Conservation (phyloP, 2,797 vertebrate genomes). For the Sebastes wilsoni region DNA sequence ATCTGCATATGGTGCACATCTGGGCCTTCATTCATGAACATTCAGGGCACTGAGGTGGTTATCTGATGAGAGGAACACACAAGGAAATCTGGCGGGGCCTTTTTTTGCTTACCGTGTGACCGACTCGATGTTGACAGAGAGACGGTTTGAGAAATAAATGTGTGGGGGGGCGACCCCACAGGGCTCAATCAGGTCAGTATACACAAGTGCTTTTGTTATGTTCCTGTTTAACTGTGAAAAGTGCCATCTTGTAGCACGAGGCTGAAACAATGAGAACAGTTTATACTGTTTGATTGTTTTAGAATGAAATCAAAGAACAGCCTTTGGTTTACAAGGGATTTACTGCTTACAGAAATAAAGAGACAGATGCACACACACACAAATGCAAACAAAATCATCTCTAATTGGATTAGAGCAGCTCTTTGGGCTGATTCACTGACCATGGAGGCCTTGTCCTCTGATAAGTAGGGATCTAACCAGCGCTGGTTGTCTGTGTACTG, state of each 20-base stretch:
- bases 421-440: slow-evolving; percentile 73
- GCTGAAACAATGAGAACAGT: slow-evolving; percentile 26
- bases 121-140: slow-evolving; percentile 53
- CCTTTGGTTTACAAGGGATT: slow-evolving; percentile 10
- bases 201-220: slow-evolving; percentile 52
- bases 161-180: slow-evolving; percentile 11
- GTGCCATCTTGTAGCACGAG: slow-evolving; percentile 20
- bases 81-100: slow-evolving; percentile 54
- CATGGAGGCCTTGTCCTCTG: slow-evolving; percentile 62
- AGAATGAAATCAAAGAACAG: slow-evolving; percentile 41
- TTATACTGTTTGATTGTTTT: slow-evolving; percentile 38
- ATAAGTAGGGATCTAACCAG: slow-evolving; percentile 69
- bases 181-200: slow-evolving; percentile 18
- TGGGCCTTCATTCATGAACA: slow-evolving; percentile 65
- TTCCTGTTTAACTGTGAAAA: slow-evolving; percentile 45
- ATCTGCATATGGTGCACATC: slow-evolving; percentile 77
- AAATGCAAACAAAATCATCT: slow-evolving; percentile 57
- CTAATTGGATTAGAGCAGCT: slow-evolving; percentile 73
- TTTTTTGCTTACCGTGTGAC: slow-evolving; percentile 62
- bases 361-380: slow-evolving; percentile 31
- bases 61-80: slow-evolving; percentile 79
- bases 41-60: slow-evolving; percentile 57
- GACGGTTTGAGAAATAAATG: slow-evolving; percentile 50
- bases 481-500: slow-evolving; percentile 54
- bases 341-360: slow-evolving; percentile 48